phyloP scores from a whole-genome alignment of 2,888 invertebrate species.

The Eupithecia centaureata region DNA sequence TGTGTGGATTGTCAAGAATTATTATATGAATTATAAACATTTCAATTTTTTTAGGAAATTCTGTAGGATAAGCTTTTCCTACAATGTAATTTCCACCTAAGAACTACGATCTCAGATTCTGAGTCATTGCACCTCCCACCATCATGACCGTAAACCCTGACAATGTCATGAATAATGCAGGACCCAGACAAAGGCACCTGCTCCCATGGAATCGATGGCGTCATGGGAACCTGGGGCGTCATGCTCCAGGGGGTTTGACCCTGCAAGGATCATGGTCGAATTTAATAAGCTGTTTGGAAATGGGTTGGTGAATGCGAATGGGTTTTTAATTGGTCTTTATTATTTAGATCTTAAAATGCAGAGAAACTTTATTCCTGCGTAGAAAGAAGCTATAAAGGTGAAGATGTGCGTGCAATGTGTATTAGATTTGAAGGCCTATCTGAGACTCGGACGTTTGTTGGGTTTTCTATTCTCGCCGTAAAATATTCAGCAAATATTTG shows the following conservation, averaged over 20 bases:
- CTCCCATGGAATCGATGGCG: conserved; percentile 37
- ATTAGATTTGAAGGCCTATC: background rate
- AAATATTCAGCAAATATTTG: background rate
- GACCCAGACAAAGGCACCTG: conserved; percentile 65
- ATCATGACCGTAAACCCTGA: conserved; percentile 46
- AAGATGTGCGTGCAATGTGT: background rate
- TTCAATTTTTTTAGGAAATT: no score
- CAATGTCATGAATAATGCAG: conserved; percentile 69
- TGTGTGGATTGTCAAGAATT: no score
- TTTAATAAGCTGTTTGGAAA: conserved; percentile 4
- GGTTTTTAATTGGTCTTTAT: background rate
- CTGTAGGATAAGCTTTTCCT: background rate
- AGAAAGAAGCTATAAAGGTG: background rate
- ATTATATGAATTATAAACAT: no score
- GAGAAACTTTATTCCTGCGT: background rate
- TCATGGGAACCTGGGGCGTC: conserved; percentile 70
- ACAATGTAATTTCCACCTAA: background rate
- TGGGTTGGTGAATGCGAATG: background rate
- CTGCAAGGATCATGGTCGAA: conserved; percentile 15
- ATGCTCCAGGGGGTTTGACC: conserved; percentile 51
- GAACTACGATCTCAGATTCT: background rate
- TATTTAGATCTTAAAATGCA: background rate
- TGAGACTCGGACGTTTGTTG: background rate
- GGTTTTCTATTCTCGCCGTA: background rate
- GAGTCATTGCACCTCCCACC: conserved; percentile 16